Evolutionary conservation across 2,113 vertebrate species (phyloP).

Genomic region (Cairina moschata): DNA sequence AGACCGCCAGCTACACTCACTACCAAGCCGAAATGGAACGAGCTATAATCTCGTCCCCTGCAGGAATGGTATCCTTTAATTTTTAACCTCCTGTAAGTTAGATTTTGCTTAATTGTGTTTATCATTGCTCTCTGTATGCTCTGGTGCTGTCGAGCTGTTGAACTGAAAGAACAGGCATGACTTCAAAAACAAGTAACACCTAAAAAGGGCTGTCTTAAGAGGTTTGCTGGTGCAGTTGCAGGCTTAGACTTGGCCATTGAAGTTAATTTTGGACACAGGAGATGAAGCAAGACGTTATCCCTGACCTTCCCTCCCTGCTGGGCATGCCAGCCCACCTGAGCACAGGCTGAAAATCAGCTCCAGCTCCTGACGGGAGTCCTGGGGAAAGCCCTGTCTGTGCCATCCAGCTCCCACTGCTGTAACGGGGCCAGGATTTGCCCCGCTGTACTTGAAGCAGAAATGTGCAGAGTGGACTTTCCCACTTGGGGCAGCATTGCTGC

Average conservation of each 20-base stretch:
- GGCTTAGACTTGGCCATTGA: rapidly evolving
- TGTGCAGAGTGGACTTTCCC: not conserved
- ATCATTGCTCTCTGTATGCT: not conserved
- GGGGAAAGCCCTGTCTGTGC: no score
- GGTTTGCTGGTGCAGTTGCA: not conserved
- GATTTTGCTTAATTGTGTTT: conserved; percentile 17
- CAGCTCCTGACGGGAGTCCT: no score
- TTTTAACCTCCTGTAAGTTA: conserved; percentile 5
- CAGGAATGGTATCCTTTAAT: not conserved
- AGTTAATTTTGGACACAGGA: rapidly evolving
- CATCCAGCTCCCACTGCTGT: not conserved
- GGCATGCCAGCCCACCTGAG: not conserved
- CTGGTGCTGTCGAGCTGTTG: not conserved
- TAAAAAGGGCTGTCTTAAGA: not conserved
- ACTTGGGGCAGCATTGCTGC: rapidly evolving
- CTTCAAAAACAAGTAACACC: not conserved
- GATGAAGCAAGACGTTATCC: not conserved
- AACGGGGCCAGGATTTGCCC: not conserved
- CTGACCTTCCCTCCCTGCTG: no score
- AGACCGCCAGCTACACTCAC: not conserved
- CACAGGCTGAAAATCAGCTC: no score
- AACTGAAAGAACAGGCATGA: not conserved
- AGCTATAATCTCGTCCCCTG: not conserved
- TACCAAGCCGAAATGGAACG: not conserved
- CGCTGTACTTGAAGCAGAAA: not conserved